Conservation (phyloP, 2,888 invertebrate species). For the Synanthedon tipuliformis region DNA sequence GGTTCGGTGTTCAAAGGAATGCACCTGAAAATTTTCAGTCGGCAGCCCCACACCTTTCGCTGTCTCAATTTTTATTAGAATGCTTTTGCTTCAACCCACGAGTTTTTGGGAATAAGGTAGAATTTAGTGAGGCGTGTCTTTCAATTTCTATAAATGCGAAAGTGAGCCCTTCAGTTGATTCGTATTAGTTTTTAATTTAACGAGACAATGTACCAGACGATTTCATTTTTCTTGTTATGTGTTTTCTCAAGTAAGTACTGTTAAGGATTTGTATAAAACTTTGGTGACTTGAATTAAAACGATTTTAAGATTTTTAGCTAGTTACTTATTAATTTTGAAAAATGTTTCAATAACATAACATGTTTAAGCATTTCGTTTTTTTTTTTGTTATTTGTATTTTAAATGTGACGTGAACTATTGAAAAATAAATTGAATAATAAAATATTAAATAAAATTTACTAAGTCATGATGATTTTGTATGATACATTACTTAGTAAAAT, state of each 20-base stretch:
- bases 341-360: too few species aligned
- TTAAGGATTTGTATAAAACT: too few species aligned
- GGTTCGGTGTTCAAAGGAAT: neutral
- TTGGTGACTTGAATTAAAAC: too few species aligned
- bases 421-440: too few species aligned
- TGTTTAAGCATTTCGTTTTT: too few species aligned
- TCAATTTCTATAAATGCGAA: conserved; percentile 3
- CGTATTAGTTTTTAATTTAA: neutral
- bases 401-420: too few species aligned
- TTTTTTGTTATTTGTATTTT: too few species aligned
- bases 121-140: conserved; percentile 1
- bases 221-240: neutral
- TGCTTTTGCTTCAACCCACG: conserved; percentile 7
- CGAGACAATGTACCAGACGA: neutral
- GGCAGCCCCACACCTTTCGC: conserved; percentile 15
- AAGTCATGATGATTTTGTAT: too few species aligned
- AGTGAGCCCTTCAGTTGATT: conserved; percentile 1
- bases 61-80: conserved; percentile 17
- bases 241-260: neutral
- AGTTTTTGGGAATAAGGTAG: neutral
- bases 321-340: too few species aligned
- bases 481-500: too few species aligned
- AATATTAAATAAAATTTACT: too few species aligned
- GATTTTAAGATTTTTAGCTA: too few species aligned
- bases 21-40: conserved; percentile 1